These are phyloP conservation scores for Candoia aspera DNA, from an alignment of 2,113 vertebrate genomes.

Conservation along the genomic window DNA sequence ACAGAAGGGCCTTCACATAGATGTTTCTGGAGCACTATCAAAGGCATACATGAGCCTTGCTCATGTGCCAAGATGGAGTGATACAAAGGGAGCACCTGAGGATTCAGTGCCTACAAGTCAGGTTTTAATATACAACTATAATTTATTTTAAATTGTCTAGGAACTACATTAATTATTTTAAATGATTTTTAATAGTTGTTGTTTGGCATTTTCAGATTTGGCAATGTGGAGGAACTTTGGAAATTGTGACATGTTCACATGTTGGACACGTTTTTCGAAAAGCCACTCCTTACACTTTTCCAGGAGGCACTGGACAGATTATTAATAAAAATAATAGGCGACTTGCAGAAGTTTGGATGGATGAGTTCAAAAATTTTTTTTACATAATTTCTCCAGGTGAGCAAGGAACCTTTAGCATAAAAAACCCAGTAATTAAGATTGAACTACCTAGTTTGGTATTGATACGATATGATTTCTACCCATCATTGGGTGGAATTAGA, in stretches of 20 bases:
- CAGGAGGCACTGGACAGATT: slow-evolving; percentile 97
- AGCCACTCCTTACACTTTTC: slow-evolving; percentile 97
- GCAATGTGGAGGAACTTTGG: slow-evolving; percentile 96
- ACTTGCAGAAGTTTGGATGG: slow-evolving; percentile 99
- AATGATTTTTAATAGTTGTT: not conserved
- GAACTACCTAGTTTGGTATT: not conserved
- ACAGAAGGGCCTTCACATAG: not conserved
- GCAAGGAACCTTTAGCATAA: slow-evolving; percentile 49
- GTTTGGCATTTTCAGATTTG: slow-evolving; percentile 84
- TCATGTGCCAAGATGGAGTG: not conserved
- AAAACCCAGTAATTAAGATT: not conserved
- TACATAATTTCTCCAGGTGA: slow-evolving; percentile 99
- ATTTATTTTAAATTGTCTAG: not conserved
- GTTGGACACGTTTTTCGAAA: slow-evolving; percentile 98
- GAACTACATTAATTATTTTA: not conserved
- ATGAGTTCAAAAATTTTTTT: slow-evolving; percentile 99
- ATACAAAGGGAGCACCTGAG: not conserved
- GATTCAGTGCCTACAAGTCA: not conserved
- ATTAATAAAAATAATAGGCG: slow-evolving; percentile 99
- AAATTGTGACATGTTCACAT: slow-evolving; percentile 98
- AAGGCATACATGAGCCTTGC: not conserved
- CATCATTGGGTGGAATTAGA: no score
- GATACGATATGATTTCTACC: not conserved
- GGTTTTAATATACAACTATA: not conserved
- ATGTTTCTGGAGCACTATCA: slow-evolving; percentile 10